These are phyloP conservation scores for Uria aalge DNA, from an alignment of 2,113 vertebrate species.

Conservation along the genomic window DNA sequence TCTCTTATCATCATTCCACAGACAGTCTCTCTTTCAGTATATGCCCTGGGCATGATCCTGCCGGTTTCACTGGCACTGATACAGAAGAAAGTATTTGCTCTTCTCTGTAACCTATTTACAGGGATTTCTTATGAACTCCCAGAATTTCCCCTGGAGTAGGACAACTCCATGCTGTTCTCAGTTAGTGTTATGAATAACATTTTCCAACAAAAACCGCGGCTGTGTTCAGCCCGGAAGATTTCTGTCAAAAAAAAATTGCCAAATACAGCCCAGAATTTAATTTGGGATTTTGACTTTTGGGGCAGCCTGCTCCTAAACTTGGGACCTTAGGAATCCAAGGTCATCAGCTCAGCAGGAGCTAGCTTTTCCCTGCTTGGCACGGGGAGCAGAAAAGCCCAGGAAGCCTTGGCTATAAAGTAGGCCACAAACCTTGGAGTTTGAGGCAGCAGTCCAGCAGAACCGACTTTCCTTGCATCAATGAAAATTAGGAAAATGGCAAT, in stretches of 20 bases:
- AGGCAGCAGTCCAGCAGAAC: not conserved
- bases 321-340: not conserved
- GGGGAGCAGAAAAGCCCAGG: not conserved
- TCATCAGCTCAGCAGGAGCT: not conserved
- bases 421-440: not conserved
- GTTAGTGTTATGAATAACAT: constrained; percentile 7
- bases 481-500: not conserved
- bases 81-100: not conserved
- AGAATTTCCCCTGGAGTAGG: constrained; percentile 37
- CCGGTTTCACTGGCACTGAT: not conserved
- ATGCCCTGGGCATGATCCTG: constrained; percentile 26
- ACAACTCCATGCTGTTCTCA: constrained; percentile 31
- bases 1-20: constrained; percentile 27
- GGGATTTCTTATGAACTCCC: constrained; percentile 45
- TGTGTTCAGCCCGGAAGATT: not conserved
- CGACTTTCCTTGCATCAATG: not conserved
- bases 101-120: constrained; percentile 39
- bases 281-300: not conserved
- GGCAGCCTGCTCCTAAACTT: not conserved
- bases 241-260: not conserved
- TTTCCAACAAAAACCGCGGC: not conserved
- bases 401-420: not conserved
- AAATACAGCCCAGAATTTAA: not conserved
- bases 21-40: not conserved
- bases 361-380: not conserved